phyloP scores from a whole-genome alignment of 2,797 vertebrate species.

The Amblyopsis hoosieri region DNA sequence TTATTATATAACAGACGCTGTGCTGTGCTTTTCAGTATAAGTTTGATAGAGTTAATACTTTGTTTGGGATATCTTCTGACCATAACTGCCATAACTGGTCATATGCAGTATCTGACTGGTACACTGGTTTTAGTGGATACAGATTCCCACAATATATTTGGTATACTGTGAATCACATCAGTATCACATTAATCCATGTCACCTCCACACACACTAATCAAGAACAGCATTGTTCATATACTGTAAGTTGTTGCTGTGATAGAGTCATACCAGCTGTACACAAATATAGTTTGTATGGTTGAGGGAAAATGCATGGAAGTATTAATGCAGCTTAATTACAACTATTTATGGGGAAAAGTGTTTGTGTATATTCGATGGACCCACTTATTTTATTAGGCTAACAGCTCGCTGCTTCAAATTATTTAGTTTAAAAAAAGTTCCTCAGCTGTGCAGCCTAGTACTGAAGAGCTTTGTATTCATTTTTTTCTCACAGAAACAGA shows the following conservation, averaged over 20 bases:
- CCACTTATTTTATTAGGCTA: conserved; percentile 10
- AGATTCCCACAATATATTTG: conserved; percentile 16
- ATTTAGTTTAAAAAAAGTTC: conserved; percentile 34
- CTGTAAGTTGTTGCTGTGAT: conserved; percentile 3
- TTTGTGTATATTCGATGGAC: background rate
- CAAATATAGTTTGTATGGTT: background rate
- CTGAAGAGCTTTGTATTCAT: conserved; percentile 40
- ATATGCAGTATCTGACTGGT: conserved; percentile 24
- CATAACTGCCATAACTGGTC: conserved; percentile 8
- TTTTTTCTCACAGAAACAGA: conserved; percentile 50
- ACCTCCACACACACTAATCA: conserved; percentile 35
- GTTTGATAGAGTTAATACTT: background rate
- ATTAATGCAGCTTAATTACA: background rate
- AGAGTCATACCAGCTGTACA: conserved; percentile 2
- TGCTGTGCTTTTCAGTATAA: background rate
- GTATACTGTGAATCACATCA: conserved; percentile 16
- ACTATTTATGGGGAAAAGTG: background rate
- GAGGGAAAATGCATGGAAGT: background rate
- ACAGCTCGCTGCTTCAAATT: conserved; percentile 16
- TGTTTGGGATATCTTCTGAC: conserved; percentile 1
- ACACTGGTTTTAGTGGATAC: background rate
- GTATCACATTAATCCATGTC: conserved; percentile 32
- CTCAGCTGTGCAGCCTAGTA: conserved; percentile 30
- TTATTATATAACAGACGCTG: no score
- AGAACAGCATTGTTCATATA: conserved; percentile 2